Percentiles rank a stretch among this genome's conserved stretches.
phyloP scores from a whole-genome alignment of 2,113 vertebrate species.

The Nyctibius bracteatus region DNA sequence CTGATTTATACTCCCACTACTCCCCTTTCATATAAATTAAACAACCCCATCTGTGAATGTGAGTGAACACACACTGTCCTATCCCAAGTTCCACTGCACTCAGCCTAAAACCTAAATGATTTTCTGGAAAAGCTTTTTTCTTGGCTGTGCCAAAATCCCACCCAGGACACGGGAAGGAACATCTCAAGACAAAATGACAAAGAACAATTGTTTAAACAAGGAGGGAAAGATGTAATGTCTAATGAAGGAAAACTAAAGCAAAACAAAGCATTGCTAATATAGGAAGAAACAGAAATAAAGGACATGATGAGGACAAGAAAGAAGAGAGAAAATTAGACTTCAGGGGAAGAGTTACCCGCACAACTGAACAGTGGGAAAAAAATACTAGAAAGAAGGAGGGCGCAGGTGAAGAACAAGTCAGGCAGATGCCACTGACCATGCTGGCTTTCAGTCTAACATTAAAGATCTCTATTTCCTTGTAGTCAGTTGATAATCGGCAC shows the following conservation, averaged over 20 bases:
- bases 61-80: background rate
- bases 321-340: background rate
- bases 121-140: background rate
- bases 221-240: background rate
- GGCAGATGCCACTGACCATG: background rate
- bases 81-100: background rate
- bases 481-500: background rate
- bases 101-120: background rate
- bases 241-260: background rate
- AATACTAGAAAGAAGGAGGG: background rate
- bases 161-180: background rate
- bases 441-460: background rate
- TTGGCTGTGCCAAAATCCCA: background rate
- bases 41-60: background rate
- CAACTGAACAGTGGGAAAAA: background rate
- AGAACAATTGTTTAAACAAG: background rate
- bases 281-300: background rate
- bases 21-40: background rate
- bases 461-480: background rate
- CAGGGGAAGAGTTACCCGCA: background rate
- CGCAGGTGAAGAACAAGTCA: background rate
- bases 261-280: background rate
- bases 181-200: background rate
- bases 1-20: background rate
- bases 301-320: background rate